These are phyloP conservation scores for Trachelipus rathkii DNA, from an alignment of 1,140 invertebrate genomes.

Conservation along the genomic window DNA sequence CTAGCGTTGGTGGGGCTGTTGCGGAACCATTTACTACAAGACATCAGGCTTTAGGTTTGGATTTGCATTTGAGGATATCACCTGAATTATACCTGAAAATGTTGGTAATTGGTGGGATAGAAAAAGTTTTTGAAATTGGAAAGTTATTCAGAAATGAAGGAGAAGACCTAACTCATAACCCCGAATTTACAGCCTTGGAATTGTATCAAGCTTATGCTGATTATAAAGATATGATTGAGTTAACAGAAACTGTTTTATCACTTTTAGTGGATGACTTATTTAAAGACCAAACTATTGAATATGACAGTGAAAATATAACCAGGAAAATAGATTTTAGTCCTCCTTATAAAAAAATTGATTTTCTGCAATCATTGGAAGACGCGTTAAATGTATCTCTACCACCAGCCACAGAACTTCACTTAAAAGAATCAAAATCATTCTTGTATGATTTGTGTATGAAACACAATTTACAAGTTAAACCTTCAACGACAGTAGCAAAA, in stretches of 20 bases:
- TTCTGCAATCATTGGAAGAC: constrained; percentile 86
- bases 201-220: constrained; percentile 99
- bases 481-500: constrained; percentile 73
- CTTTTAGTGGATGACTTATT: constrained; percentile 65
- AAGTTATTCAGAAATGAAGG: constrained; percentile 96
- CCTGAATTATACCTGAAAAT: constrained; percentile 98
- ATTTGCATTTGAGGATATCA: constrained; percentile 93
- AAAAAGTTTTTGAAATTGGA: constrained; percentile 96
- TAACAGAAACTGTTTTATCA: constrained; percentile 82
- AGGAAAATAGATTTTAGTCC: constrained; percentile 91
- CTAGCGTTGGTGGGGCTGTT: constrained; percentile 96
- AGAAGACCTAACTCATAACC: constrained; percentile 97
- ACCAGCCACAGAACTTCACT: constrained; percentile 57
- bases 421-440: constrained; percentile 47
- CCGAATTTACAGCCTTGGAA: constrained; percentile 98
- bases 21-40: constrained; percentile 98
- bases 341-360: constrained; percentile 84
- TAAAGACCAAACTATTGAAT: constrained; percentile 70
- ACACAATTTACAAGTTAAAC: constrained; percentile 76
- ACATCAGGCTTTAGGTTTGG: constrained; percentile 96
- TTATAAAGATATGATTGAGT: constrained; percentile 88
- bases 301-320: constrained; percentile 85
- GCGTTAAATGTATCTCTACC: constrained; percentile 56
- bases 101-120: constrained; percentile 93
- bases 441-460: constrained; percentile 68